A percentile compares a stretch with the other conserved stretches of the same genome.
These are phyloP conservation scores for Sebastes melanostomus DNA, from an alignment of 2,797 vertebrate genomes.

Conservation along the genomic window DNA sequence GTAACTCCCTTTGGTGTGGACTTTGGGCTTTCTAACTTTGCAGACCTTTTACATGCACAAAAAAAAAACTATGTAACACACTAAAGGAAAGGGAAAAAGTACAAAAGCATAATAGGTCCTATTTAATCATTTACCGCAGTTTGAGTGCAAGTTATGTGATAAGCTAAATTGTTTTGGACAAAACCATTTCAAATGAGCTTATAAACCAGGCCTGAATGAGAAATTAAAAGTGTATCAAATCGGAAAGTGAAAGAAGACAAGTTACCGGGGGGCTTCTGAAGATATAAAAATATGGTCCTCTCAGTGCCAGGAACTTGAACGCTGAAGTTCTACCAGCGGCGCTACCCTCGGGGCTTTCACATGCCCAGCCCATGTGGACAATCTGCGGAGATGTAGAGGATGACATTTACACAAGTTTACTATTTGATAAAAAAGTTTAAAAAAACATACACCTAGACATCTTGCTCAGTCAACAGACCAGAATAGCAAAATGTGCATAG, in stretches of 20 bases:
- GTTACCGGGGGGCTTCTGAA: constrained; percentile 91
- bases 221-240: not conserved
- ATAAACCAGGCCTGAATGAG: not conserved
- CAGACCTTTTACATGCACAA: no score
- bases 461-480: not conserved
- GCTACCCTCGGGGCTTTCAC: constrained; percentile 83
- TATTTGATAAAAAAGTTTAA: not conserved
- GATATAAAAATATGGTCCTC: constrained; percentile 88
- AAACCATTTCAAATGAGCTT: not conserved
- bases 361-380: constrained; percentile 94
- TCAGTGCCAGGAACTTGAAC: constrained; percentile 92
- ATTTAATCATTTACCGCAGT: not conserved
- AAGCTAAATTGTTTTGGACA: not conserved
- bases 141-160: not conserved
- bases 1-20: no score
- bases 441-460: not conserved
- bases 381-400: constrained; percentile 81
- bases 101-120: no score
- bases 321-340: constrained; percentile 74
- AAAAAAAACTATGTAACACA: no score
- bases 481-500: not conserved
- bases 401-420: constrained; percentile 23
- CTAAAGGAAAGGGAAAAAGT: no score
- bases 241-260: not conserved
- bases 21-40: no score